phyloP scores from a whole-genome alignment of 2,113 vertebrate genomes.

The Sinosuthora webbiana region DNA sequence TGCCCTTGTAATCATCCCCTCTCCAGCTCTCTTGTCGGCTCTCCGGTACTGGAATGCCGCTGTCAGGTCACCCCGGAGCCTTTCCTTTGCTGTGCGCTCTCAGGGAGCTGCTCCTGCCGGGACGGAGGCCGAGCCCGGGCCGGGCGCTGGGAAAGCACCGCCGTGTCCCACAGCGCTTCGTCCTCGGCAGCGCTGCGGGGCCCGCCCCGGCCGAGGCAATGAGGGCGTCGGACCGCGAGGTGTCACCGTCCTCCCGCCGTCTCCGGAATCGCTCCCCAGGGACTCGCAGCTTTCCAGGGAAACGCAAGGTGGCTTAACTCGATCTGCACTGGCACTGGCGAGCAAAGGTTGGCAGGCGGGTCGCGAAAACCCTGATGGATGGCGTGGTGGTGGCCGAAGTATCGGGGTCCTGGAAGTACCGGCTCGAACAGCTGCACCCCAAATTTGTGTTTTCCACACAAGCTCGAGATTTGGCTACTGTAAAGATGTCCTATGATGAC shows the following conservation, averaged over 20 bases:
- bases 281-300: fast-evolving
- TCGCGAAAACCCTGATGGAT: fast-evolving
- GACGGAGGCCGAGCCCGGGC: fast-evolving
- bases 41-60: neutral
- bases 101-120: fast-evolving
- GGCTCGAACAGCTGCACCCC: neutral
- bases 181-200: neutral
- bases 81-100: too few relatives aligned
- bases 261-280: fast-evolving
- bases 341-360: fast-evolving
- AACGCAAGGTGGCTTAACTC: fast-evolving
- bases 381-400: neutral
- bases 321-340: fast-evolving
- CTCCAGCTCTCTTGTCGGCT: neutral
- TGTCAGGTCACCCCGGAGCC: too few relatives aligned
- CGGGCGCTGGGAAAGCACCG: fast-evolving
- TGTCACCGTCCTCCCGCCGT: neutral
- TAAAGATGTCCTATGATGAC: neutral
- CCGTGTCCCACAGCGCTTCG: neutral
- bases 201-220: neutral
- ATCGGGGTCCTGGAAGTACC: neutral
- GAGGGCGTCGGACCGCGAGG: neutral
- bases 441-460: neutral
- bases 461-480: neutral
- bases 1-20: neutral